These are phyloP conservation scores for Podarcis siculus DNA, from an alignment of 2,797 vertebrate genomes.

Conservation along the genomic window DNA sequence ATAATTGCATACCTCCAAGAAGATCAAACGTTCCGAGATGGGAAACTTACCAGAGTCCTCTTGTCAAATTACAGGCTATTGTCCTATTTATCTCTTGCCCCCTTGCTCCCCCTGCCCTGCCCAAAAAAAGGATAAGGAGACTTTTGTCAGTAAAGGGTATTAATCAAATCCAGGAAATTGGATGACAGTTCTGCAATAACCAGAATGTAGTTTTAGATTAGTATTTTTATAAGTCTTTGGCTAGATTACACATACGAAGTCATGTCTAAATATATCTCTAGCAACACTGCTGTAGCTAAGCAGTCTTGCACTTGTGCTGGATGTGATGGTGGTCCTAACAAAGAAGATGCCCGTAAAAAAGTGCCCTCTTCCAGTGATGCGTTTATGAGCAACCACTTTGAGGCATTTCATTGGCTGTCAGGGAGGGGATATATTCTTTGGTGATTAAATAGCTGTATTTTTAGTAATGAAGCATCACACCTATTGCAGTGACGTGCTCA, in stretches of 20 bases:
- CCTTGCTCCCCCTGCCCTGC: not conserved
- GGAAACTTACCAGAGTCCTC: not conserved
- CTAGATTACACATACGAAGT: not conserved
- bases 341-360: not conserved
- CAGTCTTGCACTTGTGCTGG: not conserved
- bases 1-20: not conserved
- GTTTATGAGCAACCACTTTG: not conserved
- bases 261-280: slow-evolving; percentile 9
- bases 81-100: not conserved
- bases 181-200: not conserved
- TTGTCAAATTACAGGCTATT: not conserved
- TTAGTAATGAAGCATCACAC: not conserved
- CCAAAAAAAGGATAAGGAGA: not conserved
- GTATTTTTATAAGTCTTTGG: not conserved
- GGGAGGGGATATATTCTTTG: not conserved
- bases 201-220: not conserved
- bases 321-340: not conserved
- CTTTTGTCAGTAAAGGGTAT: not conserved
- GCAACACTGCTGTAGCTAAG: not conserved
- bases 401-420: not conserved
- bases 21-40: not conserved
- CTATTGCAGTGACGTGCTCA: not conserved
- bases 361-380: not conserved
- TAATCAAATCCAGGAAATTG: slow-evolving; percentile 1
- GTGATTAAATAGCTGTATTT: slow-evolving; percentile 1